Evolutionary conservation across 64 coral and sea anemone species (phyloP).

Genomic region (Pocillopora damicornis): DNA sequence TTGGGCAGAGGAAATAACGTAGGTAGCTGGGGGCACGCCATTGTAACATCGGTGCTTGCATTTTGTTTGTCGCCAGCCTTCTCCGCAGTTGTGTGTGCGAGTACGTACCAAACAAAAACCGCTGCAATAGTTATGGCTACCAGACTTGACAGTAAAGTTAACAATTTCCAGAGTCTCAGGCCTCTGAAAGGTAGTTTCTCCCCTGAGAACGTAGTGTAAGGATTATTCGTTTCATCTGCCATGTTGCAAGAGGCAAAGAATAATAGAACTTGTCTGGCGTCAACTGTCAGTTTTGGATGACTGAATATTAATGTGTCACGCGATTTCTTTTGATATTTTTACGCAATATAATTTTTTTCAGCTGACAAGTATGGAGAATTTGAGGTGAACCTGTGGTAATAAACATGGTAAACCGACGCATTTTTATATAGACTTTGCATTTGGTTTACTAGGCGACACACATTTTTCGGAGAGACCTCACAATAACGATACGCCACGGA

Average conservation of each 20-base stretch:
- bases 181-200: neutral
- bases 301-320: too few species aligned
- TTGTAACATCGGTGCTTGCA: neutral
- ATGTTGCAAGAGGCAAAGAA: neutral
- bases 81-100: neutral
- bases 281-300: too few species aligned
- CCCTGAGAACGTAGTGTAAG: neutral
- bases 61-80: neutral
- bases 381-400: too few species aligned
- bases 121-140: constrained; percentile 3
- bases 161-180: constrained; percentile 14
- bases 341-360: too few species aligned
- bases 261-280: too few species aligned
- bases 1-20: constrained; percentile 35
- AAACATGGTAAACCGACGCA: too few species aligned
- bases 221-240: neutral
- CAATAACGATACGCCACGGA: too few species aligned
- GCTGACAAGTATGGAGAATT: too few species aligned
- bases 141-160: neutral
- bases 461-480: too few species aligned
- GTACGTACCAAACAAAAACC: constrained; percentile 11
- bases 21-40: constrained; percentile 35
- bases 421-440: too few species aligned
- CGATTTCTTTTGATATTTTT: too few species aligned
- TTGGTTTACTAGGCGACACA: too few species aligned